Evolutionary conservation across 2,113 vertebrate genomes (phyloP), one percentile per base, ranked within the genome.

Genomic region (Muntiacus muntjak): DNA sequence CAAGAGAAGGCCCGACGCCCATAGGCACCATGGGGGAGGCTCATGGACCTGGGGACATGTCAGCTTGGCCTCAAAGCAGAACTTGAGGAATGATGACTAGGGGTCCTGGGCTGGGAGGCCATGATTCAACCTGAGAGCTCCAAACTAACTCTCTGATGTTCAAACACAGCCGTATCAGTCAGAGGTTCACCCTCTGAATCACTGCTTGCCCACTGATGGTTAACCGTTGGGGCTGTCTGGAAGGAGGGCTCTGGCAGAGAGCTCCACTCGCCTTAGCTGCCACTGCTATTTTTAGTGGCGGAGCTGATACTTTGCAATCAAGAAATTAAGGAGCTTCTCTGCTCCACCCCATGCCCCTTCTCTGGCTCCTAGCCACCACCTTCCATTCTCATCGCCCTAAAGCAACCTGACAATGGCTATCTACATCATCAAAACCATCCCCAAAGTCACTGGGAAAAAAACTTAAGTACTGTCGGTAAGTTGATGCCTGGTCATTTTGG

Each of bases 271-370:
- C 30, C 74, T 94, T 52, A 71, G 57, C 87, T 52, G 30, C 36
- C 28, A 15, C 45, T 54, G 55, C 74, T 54, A 0, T 64, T 87
- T 91, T 74, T 43, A 50, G 36, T 25, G 9, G 78, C 6, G 16
- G 19, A 78, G 52, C 17, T 64, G 28, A 26, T 47, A 45, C 7
- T 82, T 82, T 81, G 55, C 76, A 60, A 78, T 64, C 8, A 47
- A 89, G 79, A 87, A 40, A 78, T 16, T 67, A 82, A 82, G 78
- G 33, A 86, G 58, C 43, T 79, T 30, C 76, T 30, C 30, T 8
- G 0, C 43, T 1, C 9, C 43, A 7, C 0, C 0, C 1, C 45
- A 79, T 12, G 9, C 28, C 16, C 16, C 45, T 50, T 47, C 78
- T 33, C 45, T 33, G 9, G 45, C 78, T 50, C 78, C 45, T 33